Percentiles rank a stretch among this genome's conserved stretches.
phyloP scores from a whole-genome alignment of 2,113 vertebrate species.

The Indicator maculatus region DNA sequence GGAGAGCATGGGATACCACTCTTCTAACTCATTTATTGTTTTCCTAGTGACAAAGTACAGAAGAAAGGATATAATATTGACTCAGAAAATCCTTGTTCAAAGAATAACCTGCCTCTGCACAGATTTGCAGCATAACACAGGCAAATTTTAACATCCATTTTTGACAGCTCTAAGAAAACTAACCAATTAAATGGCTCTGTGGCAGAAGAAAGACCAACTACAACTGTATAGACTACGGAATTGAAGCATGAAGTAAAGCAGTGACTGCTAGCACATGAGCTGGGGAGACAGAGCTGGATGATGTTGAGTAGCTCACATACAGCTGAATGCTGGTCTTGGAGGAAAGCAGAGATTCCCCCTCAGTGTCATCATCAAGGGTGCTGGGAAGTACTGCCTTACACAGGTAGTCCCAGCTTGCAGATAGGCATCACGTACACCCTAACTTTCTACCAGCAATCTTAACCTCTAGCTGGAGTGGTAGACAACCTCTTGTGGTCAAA shows the following conservation, averaged over 20 bases:
- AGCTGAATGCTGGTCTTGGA: fast-evolving
- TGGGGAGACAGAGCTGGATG: not conserved
- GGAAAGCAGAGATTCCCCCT: not conserved
- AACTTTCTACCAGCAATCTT: not conserved
- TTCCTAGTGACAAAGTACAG: not conserved
- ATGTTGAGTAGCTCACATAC: not conserved
- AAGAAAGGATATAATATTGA: not conserved
- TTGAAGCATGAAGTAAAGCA: not conserved
- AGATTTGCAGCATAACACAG: not conserved
- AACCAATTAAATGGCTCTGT: not conserved
- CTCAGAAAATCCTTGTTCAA: not conserved
- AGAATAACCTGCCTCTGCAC: not conserved
- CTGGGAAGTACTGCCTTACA: not conserved
- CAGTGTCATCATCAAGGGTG: not conserved
- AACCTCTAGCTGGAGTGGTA: not conserved
- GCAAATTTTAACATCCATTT: not conserved
- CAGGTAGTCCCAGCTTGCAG: fast-evolving
- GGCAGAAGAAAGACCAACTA: not conserved
- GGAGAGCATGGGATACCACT: not conserved
- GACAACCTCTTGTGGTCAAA: not conserved
- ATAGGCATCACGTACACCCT: not conserved
- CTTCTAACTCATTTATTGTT: not conserved
- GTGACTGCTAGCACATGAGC: not conserved
- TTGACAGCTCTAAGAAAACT: not conserved
- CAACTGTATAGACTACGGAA: not conserved